Conservation (phyloP, 2,888 invertebrate genomes). For the Hedychridium roseum region DNA sequence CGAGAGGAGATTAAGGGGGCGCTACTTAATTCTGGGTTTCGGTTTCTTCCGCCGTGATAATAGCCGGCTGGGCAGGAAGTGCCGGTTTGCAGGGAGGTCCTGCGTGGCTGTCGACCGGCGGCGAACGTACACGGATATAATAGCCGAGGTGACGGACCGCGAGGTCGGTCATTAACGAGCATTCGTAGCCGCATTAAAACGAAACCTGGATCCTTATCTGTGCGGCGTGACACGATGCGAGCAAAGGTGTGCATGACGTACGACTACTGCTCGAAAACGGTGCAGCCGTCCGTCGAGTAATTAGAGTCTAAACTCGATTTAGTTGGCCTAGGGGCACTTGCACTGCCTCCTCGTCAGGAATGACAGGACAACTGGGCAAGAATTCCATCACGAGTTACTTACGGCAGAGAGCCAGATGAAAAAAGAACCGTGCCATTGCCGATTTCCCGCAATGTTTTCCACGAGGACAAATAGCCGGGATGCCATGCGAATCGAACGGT, state of each 20-base stretch:
- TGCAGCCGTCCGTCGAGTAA: slow-evolving; percentile 31
- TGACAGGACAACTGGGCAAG: no score
- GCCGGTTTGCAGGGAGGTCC: slow-evolving; percentile 17
- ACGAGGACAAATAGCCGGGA: no score
- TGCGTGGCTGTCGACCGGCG: slow-evolving; percentile 19
- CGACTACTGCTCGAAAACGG: slow-evolving; percentile 10
- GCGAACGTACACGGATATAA: slow-evolving; percentile 14
- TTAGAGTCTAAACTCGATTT: slow-evolving; percentile 49
- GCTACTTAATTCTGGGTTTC: slow-evolving; percentile 26
- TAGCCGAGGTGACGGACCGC: slow-evolving; percentile 24
- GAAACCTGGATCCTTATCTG: slow-evolving; percentile 44
- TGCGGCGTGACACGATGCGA: slow-evolving; percentile 45
- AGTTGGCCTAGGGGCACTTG: no score
- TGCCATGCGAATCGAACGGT: no score
- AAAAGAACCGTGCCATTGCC: no score
- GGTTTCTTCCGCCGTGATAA: slow-evolving; percentile 16
- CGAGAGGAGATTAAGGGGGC: slow-evolving; percentile 24
- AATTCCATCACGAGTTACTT: no score
- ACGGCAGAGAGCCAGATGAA: no score
- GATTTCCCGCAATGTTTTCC: no score
- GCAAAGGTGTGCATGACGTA: slow-evolving; percentile 10
- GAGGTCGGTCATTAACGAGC: slow-evolving; percentile 31
- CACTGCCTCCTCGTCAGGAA: no score
- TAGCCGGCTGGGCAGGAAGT: slow-evolving; percentile 16
- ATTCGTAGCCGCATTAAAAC: slow-evolving; percentile 35